Base-by-base conservation (phyloP, 1,140 invertebrate genomes). In the Aphaenogaster ashmeadi region DNA sequence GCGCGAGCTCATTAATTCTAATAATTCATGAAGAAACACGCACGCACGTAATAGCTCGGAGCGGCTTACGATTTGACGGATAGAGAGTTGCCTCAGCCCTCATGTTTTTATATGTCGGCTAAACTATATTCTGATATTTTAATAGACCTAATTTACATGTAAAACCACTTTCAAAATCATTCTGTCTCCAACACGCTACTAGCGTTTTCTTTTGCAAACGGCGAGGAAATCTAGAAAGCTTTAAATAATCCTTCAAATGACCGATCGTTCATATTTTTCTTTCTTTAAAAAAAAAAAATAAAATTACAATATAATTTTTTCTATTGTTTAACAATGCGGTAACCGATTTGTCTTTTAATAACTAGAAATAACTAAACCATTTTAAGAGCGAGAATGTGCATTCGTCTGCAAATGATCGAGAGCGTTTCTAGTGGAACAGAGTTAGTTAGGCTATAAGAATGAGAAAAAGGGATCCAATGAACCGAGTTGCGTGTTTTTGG, bases 1-100 rank as follows among this genome's bases (percentile, higher is more conserved):
- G 93, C 93, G 93, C 93, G 92, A 90, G 90, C 91, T 95, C 95
- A 95, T 95, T 95, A 95, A 95, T 95, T 95, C 94, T 94, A 94
- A 95, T 95, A 95, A 95, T 95, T 94, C 94, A 94, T 94, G 93
- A 94, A 94, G 92, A 94, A 89, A 92, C 93, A 94, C 93, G 94
- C 94, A 93, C 95, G 94, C 94, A 92, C 92, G 91, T 93, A 88
- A 90, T 90, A 86, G 89, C 85, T 44, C 69, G 75, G 87, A 79
- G 92, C 92, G 86, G 91, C 87, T 92, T 93, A 81, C 89, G 86
- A 89, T 58, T 71, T 69, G 88, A 77, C 56, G 77, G 75, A 91
- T 84, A 78, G 83, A 88, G 77, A 64, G 90, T 84, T 81, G 87
- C 72, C 13, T 50, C 86, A 75, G 86, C 90, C 91, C 90, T 91